These are phyloP conservation scores for Leptogaster cylindrica DNA, from an alignment of 2,888 invertebrate genomes.

Conservation along the genomic window DNA sequence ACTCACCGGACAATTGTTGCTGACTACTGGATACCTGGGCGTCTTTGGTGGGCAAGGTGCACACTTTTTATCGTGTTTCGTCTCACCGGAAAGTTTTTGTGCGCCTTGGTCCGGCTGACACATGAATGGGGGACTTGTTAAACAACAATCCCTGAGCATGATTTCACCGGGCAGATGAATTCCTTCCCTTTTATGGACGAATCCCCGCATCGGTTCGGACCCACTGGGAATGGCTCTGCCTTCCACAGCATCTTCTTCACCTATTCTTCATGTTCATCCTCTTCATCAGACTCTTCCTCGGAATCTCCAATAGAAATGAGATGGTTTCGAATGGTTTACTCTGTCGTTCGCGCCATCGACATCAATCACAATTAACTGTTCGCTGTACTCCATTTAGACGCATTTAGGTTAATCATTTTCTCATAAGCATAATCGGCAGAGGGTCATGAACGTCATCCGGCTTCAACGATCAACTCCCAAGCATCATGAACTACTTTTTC, in stretches of 20 bases:
- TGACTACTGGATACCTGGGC: constrained; percentile 39
- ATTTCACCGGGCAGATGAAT: no score
- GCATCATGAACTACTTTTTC: no score
- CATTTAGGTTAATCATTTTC: constrained; percentile 46
- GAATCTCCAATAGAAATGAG: not conserved
- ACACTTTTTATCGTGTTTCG: constrained; percentile 9
- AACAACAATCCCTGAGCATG: constrained; percentile 12
- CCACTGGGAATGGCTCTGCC: no score
- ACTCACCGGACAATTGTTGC: constrained; percentile 36
- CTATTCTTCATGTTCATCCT: no score
- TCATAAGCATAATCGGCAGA: constrained; percentile 35
- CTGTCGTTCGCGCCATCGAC: constrained; percentile 13
- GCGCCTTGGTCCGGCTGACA: constrained; percentile 8
- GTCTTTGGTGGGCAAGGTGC: constrained; percentile 27
- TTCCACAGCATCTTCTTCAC: no score
- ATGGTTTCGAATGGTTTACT: constrained; percentile 24
- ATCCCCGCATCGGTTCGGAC: no score
- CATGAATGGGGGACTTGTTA: constrained; percentile 34
- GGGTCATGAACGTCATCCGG: constrained; percentile 17
- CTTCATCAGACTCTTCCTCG: no score
- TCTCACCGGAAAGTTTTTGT: constrained; percentile 12
- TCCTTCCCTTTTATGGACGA: no score
- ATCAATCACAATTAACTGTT: constrained; percentile 47
- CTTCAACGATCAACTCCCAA: no score
- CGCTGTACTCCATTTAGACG: constrained; percentile 21